Evolutionary conservation across 2,113 vertebrate genomes (phyloP).

Genomic region (Ailuropoda melanoleuca): DNA sequence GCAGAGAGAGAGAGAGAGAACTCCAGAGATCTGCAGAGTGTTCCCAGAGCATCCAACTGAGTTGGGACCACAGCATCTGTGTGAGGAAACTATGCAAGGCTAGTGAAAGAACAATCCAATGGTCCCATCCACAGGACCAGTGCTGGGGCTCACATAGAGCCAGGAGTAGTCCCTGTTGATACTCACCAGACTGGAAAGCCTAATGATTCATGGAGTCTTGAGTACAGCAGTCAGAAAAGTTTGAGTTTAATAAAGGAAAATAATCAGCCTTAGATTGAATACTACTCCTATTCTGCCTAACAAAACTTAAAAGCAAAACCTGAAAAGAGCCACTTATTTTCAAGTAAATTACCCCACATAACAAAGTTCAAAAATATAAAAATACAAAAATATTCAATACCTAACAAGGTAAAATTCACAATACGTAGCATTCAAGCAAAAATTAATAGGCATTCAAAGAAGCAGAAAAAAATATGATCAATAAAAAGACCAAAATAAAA

Average conservation of each 20-base stretch:
- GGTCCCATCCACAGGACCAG: no score
- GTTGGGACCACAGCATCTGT: no score
- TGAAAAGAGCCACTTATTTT: neutral
- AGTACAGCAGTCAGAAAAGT: neutral
- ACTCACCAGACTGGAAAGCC: neutral
- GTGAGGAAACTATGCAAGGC: neutral
- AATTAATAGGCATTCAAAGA: neutral
- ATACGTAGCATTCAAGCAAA: neutral
- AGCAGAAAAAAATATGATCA: neutral
- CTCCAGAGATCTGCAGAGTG: neutral
- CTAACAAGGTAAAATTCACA: neutral
- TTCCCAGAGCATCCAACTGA: no score
- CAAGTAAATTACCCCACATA: neutral
- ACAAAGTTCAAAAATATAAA: neutral
- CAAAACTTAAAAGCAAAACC: neutral
- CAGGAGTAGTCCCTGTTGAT: neutral
- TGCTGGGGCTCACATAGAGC: neutral
- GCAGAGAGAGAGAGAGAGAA: neutral
- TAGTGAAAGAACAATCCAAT: neutral
- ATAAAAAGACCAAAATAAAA: neutral
- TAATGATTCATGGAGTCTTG: no score
- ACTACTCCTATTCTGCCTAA: neutral
- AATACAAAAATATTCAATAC: neutral
- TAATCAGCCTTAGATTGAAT: neutral
- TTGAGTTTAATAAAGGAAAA: neutral